Evolutionary conservation across 2,113 vertebrate species (phyloP).

Genomic region (Alethe castanea): DNA sequence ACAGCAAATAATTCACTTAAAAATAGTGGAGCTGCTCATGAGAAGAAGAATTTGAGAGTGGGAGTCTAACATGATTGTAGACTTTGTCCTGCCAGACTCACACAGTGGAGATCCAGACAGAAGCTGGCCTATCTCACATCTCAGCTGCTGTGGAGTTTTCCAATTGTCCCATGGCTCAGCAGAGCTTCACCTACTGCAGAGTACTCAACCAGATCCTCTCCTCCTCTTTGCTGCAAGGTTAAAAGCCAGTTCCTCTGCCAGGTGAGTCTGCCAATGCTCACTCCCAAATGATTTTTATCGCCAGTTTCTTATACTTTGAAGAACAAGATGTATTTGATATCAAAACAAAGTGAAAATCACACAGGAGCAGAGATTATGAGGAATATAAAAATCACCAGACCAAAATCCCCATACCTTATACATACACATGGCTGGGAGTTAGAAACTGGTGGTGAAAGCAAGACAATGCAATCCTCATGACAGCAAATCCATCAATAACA

Average conservation of each 20-base stretch:
- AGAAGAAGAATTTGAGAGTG: neutral
- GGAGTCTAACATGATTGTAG: neutral
- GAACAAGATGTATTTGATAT: neutral
- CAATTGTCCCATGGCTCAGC: neutral
- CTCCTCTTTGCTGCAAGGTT: neutral
- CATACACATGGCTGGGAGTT: neutral
- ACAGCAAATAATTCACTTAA: neutral
- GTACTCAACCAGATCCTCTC: neutral
- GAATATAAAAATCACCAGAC: neutral
- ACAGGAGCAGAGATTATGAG: neutral
- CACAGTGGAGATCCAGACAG: neutral
- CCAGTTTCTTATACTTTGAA: slow-evolving; percentile 3
- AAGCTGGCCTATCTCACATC: neutral
- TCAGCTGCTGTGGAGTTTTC: neutral
- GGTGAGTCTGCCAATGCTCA: neutral
- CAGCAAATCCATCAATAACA: neutral
- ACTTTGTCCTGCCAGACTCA: neutral
- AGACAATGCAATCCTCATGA: neutral
- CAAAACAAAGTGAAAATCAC: neutral
- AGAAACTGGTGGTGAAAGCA: neutral
- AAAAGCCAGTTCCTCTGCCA: neutral
- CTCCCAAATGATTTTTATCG: neutral
- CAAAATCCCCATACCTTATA: neutral
- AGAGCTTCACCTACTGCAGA: neutral
- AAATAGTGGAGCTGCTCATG: neutral